These are phyloP conservation scores for Propithecus deckenii DNA, from an alignment of 2,797 vertebrate species.

Conservation along the genomic window DNA sequence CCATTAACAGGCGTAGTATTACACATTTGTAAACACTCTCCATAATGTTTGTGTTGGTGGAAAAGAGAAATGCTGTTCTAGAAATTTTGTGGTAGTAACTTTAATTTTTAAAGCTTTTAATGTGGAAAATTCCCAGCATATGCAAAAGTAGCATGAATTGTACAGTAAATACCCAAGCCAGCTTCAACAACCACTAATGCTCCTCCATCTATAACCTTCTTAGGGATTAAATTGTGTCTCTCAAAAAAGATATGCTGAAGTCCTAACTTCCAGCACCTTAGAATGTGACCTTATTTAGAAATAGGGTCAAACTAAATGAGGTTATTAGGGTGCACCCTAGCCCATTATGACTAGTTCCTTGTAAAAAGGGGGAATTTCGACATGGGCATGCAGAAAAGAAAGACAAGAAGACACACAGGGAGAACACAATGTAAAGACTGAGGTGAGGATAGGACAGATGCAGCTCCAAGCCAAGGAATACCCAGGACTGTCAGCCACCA, in stretches of 20 bases:
- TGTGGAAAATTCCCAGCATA: neutral
- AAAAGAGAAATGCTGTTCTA: neutral
- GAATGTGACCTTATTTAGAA: neutral
- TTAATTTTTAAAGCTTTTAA: neutral
- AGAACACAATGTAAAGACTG: neutral
- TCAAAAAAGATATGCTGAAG: neutral
- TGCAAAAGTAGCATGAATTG: neutral
- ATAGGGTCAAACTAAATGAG: neutral
- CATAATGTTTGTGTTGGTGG: neutral
- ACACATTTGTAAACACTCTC: neutral
- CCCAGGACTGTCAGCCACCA: neutral
- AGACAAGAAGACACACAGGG: neutral
- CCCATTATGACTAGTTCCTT: neutral
- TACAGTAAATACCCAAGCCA: neutral
- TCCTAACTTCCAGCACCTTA: neutral
- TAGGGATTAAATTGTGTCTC: neutral
- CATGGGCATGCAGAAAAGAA: neutral
- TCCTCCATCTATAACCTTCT: neutral
- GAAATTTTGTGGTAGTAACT: slow-evolving; percentile 8
- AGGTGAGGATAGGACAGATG: neutral
- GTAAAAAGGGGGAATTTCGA: neutral
- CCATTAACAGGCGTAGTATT: neutral
- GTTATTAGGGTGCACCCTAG: neutral
- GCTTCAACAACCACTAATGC: neutral
- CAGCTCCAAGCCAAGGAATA: neutral